phyloP scores from a whole-genome alignment of 2,888 invertebrate species.

The Phragmatobia fuliginosa region DNA sequence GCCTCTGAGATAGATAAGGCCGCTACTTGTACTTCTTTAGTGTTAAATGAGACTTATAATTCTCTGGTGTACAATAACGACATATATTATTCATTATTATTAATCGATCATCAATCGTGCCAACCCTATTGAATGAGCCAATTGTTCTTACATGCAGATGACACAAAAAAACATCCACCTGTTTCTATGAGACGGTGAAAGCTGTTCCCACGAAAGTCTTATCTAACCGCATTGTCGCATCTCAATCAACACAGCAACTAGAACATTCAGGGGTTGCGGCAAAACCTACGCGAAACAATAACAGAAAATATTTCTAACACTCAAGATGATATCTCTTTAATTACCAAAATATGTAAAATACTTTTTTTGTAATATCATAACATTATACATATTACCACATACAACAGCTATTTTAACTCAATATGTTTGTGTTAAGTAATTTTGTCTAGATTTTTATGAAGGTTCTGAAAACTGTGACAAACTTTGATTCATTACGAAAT shows the following conservation, averaged over 20 bases:
- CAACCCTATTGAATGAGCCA: slow-evolving; percentile 37
- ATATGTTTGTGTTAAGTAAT: not conserved
- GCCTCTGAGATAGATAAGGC: too few relatives aligned
- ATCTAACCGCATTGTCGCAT: slow-evolving; percentile 61
- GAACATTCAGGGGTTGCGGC: slow-evolving; percentile 19
- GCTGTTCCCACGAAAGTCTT: slow-evolving; percentile 65
- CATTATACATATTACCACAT: not conserved
- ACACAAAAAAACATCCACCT: slow-evolving; percentile 59
- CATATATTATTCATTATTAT: too few relatives aligned
- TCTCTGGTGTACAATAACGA: too few relatives aligned
- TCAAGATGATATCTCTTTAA: not conserved
- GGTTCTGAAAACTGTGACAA: not conserved
- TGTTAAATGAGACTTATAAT: too few relatives aligned
- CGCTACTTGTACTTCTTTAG: too few relatives aligned
- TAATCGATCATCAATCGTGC: too few relatives aligned
- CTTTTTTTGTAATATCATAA: slow-evolving; percentile 3
- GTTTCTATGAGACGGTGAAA: slow-evolving; percentile 53
- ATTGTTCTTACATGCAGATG: slow-evolving; percentile 51
- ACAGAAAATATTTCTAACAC: not conserved
- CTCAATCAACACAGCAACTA: slow-evolving; percentile 15
- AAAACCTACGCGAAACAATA: slow-evolving; percentile 3
- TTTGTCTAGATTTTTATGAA: not conserved
- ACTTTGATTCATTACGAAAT: not conserved
- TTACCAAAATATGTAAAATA: not conserved
- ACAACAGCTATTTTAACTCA: not conserved